Conservation (phyloP, 2,113 vertebrate species). For the Hepsetus odoe region DNA sequence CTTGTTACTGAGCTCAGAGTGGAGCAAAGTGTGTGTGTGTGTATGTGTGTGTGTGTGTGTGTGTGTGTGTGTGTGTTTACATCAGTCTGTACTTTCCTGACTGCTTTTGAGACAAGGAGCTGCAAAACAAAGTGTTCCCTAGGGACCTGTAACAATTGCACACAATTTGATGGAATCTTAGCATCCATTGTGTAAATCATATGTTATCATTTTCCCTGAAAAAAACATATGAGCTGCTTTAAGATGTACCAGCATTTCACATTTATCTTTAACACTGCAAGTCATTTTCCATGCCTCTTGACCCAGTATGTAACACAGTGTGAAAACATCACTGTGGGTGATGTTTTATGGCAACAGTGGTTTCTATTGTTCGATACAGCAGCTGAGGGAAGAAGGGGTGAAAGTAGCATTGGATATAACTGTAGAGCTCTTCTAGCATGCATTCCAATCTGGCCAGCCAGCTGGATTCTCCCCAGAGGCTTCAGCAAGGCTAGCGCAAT, state of each 20-base stretch:
- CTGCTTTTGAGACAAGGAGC: conserved; percentile 26
- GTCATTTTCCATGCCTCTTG: conserved; percentile 8
- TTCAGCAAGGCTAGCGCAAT: conserved; percentile 62
- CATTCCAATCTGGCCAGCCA: conserved; percentile 61
- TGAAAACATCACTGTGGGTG: not conserved
- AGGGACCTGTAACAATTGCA: conserved; percentile 8
- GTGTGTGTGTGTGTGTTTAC: not conserved
- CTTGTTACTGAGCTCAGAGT: conserved; percentile 47
- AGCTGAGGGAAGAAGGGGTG: conserved; percentile 2
- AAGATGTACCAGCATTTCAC: not conserved
- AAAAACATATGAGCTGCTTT: conserved; percentile 14
- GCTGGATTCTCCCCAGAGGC: conserved; percentile 68
- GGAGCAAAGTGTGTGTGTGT: not conserved
- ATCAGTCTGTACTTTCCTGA: not conserved
- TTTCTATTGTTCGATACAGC: conserved; percentile 31
- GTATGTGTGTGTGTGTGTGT: not conserved
- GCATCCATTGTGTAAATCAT: not conserved
- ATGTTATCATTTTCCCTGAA: conserved; percentile 19
- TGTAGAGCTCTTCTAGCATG: conserved; percentile 24
- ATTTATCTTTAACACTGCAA: not conserved
- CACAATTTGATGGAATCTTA: conserved; percentile 25
- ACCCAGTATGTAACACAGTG: conserved; percentile 2
- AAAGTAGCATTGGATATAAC: conserved; percentile 28
- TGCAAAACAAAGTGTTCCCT: conserved; percentile 28
- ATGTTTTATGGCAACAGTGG: conserved; percentile 2